phyloP scores from a whole-genome alignment of 2,797 vertebrate genomes.

The Catostomus latipinnis region DNA sequence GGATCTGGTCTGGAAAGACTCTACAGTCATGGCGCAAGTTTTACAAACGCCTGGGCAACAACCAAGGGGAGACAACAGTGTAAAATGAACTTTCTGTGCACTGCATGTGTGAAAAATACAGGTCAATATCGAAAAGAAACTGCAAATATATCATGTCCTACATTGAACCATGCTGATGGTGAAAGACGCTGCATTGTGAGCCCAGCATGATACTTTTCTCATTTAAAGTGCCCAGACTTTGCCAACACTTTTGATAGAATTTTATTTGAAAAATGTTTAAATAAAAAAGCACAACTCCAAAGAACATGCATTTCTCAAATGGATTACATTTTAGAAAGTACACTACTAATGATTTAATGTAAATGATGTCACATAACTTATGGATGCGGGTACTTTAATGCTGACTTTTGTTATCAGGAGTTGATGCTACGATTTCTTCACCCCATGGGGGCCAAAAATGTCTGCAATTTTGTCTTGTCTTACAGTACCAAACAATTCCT shows the following conservation, averaged over 20 bases:
- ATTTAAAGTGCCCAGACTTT: slow-evolving; percentile 44
- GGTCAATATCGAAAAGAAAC: slow-evolving; percentile 32
- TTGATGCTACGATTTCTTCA: slow-evolving; percentile 10
- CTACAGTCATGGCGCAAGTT: slow-evolving; percentile 90
- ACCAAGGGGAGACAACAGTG: slow-evolving; percentile 86
- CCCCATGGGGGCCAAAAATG: slow-evolving; percentile 33
- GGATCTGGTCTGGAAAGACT: slow-evolving; percentile 95
- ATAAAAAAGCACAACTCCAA: slow-evolving; percentile 49
- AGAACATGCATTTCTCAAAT: slow-evolving; percentile 32
- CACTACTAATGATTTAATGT: slow-evolving; percentile 15
- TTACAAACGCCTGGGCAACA: slow-evolving; percentile 84
- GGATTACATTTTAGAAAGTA: slow-evolving; percentile 22
- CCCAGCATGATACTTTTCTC: slow-evolving; percentile 43
- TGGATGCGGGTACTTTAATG: slow-evolving; percentile 10
- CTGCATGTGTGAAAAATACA: not conserved
- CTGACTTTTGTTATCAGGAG: not conserved
- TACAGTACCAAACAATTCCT: slow-evolving; percentile 32
- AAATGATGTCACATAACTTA: slow-evolving; percentile 1
- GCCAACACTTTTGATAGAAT: slow-evolving; percentile 43
- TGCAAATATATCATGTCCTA: not conserved
- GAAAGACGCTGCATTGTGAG: slow-evolving; percentile 30
- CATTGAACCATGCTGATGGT: slow-evolving; percentile 3
- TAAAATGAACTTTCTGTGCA: slow-evolving; percentile 65
- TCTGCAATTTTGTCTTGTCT: slow-evolving; percentile 51
- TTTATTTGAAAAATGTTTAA: not conserved